Conservation (phyloP, 2,888 invertebrate species). For the Drosophila fulvimacula region DNA sequence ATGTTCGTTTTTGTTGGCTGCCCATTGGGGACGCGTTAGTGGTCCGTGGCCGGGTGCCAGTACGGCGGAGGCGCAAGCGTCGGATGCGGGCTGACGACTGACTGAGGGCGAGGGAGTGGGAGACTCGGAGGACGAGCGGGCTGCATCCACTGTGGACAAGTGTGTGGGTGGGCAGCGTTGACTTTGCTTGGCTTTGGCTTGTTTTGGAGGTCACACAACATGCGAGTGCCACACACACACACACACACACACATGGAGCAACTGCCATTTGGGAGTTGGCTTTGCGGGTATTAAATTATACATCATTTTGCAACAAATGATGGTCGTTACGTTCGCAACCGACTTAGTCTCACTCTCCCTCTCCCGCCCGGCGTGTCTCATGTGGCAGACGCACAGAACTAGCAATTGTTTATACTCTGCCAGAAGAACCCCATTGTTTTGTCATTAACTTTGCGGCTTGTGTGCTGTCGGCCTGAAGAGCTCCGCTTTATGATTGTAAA, state of each 20-base stretch:
- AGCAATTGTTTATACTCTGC: slow-evolving; percentile 53
- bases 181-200: slow-evolving; percentile 73
- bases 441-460: slow-evolving; percentile 31
- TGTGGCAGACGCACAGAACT: slow-evolving; percentile 54
- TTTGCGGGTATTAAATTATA: slow-evolving; percentile 83
- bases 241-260: slow-evolving; percentile 15
- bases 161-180: slow-evolving; percentile 59
- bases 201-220: slow-evolving; percentile 72
- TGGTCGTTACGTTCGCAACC: slow-evolving; percentile 74
- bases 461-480: slow-evolving; percentile 5
- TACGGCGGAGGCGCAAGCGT: slow-evolving; percentile 14
- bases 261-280: slow-evolving; percentile 79
- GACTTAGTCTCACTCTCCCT: slow-evolving; percentile 10
- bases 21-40: slow-evolving; percentile 80
- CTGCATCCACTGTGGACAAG: slow-evolving; percentile 23
- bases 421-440: slow-evolving; percentile 40
- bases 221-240: slow-evolving; percentile 28
- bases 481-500: background rate
- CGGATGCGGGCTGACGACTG: slow-evolving; percentile 55
- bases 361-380: slow-evolving; percentile 39
- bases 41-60: slow-evolving; percentile 64
- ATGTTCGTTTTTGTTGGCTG: slow-evolving; percentile 76
- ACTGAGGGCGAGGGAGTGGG: background rate
- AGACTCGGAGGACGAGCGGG: too few relatives aligned
- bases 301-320: slow-evolving; percentile 82